phyloP scores from a whole-genome alignment of 2,113 vertebrate genomes.

The Eubucco bourcierii region DNA sequence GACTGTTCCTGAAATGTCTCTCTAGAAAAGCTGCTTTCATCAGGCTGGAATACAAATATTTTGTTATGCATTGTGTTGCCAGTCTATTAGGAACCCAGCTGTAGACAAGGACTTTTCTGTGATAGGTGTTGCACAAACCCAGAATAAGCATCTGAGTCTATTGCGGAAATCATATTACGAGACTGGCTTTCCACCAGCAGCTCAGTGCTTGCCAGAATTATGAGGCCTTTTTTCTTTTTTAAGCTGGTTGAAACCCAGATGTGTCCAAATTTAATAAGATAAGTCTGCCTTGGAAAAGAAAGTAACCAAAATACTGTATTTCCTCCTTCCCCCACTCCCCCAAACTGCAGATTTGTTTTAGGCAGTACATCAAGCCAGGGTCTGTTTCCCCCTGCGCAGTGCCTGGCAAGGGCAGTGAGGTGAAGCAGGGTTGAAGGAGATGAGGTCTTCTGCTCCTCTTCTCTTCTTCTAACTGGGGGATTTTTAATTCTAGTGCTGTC shows the following conservation, averaged over 20 bases:
- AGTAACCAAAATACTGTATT: neutral
- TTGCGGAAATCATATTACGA: neutral
- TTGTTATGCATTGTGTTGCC: neutral
- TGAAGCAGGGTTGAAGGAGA: neutral
- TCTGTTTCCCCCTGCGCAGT: neutral
- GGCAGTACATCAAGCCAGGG: neutral
- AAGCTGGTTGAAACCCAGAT: constrained; percentile 24
- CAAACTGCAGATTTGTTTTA: neutral
- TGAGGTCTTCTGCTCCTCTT: neutral
- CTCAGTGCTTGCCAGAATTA: constrained; percentile 8
- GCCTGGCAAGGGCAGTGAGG: neutral
- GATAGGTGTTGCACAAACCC: constrained; percentile 18
- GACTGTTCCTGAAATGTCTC: neutral
- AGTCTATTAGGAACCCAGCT: neutral
- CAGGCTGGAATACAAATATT: neutral
- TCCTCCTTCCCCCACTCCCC: accelerated
- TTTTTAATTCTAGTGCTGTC: neutral
- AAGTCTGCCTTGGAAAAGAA: constrained; percentile 9
- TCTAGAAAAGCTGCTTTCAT: neutral
- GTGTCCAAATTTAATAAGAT: neutral
- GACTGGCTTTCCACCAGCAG: constrained; percentile 27
- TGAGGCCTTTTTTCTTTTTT: constrained; percentile 33
- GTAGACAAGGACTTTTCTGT: neutral
- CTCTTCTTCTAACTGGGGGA: neutral
- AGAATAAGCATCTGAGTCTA: constrained; percentile 2